Evolutionary conservation across 1,140 invertebrate genomes (phyloP).

Genomic region (Bacillus rossius): DNA sequence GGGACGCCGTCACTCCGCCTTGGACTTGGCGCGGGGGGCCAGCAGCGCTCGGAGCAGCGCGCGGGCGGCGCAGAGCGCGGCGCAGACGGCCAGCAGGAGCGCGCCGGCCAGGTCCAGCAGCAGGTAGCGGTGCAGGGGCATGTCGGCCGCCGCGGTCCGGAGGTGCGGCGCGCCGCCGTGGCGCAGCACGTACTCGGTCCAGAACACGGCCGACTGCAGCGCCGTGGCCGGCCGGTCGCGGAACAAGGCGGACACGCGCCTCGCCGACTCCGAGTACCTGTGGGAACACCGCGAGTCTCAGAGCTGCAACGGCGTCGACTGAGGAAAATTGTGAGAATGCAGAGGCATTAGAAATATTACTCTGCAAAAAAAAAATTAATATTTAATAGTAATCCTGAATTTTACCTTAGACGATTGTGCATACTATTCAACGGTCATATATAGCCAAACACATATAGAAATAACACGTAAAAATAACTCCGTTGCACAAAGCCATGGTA

Average conservation of each 20-base stretch:
- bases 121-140: constrained; percentile 21
- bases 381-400: too few relatives aligned
- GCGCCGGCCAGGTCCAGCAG: constrained; percentile 18
- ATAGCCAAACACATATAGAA: too few relatives aligned
- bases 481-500: too few relatives aligned
- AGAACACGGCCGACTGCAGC: constrained; percentile 47
- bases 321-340: too few relatives aligned
- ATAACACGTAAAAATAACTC: too few relatives aligned
- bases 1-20: too few relatives aligned
- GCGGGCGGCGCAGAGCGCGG: background rate
- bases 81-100: background rate
- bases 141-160: constrained; percentile 15
- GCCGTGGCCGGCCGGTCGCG: constrained; percentile 43
- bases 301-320: too few relatives aligned
- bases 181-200: constrained; percentile 48
- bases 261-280: background rate
- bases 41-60: background rate
- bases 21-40: constrained; percentile 9
- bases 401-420: too few relatives aligned
- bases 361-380: too few relatives aligned
- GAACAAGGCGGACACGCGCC: constrained; percentile 8
- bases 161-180: constrained; percentile 40
- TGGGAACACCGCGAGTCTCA: too few relatives aligned
- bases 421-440: too few relatives aligned
- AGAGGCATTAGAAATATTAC: too few relatives aligned